phyloP scores from a whole-genome alignment of 2,888 invertebrate species.

The Podotricha telesiphe region DNA sequence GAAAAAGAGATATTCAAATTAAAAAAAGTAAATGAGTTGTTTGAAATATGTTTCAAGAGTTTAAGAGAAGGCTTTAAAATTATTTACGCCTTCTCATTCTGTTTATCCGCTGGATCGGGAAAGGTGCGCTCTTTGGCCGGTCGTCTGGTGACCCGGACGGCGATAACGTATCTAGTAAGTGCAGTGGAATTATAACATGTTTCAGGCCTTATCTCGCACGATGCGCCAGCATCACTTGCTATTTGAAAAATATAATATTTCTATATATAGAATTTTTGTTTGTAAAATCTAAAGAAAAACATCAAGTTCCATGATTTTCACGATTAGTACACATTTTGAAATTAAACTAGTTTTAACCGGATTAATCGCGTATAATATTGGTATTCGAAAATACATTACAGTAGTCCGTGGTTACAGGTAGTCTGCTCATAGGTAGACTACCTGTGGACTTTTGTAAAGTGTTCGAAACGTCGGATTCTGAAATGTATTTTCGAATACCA shows the following conservation, averaged over 20 bases:
- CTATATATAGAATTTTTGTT: conserved; percentile 11
- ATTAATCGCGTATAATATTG: too few species aligned
- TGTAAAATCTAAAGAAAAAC: too few species aligned
- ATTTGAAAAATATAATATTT: conserved; percentile 11
- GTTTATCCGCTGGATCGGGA: conserved; percentile 51
- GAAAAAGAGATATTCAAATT: too few species aligned
- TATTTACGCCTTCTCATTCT: conserved; percentile 17
- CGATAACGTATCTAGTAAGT: conserved; percentile 56
- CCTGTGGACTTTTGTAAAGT: too few species aligned
- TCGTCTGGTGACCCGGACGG: conserved; percentile 56
- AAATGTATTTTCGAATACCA: too few species aligned
- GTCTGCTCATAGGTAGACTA: too few species aligned
- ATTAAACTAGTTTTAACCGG: too few species aligned
- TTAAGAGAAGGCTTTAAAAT: conserved; percentile 8
- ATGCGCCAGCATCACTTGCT: conserved; percentile 35
- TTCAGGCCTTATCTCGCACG: conserved; percentile 45
- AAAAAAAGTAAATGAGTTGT: neutral
- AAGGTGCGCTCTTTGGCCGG: conserved; percentile 59
- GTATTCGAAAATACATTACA: too few species aligned
- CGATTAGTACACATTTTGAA: too few species aligned
- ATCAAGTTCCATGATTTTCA: too few species aligned
- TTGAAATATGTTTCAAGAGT: neutral
- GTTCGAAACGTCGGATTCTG: too few species aligned
- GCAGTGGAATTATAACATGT: conserved; percentile 51
- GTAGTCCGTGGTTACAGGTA: too few species aligned